Evolutionary conservation across 2,113 vertebrate genomes (phyloP), one percentile per base, ranked within the genome.

Genomic region (Ptychochromis oligacanthus): DNA sequence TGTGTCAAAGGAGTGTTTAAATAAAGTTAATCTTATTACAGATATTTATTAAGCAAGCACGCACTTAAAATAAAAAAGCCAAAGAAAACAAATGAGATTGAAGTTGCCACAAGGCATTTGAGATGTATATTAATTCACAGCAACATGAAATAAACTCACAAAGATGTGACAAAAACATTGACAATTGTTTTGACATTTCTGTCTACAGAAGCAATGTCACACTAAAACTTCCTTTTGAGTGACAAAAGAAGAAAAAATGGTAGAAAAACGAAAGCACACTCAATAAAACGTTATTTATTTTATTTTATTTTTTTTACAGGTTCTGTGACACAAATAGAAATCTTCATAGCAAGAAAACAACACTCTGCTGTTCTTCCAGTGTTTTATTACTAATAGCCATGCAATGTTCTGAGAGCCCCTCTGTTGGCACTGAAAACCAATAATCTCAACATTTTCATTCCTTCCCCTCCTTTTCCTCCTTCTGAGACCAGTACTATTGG

Each of bases 381-480:
- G 46, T 54, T 54, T 54, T 72, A 24, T 72, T 72, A 31, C 17
- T n/a, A 72, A 72, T 31, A 72, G 26, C 46, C 28, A 52, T 5
- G 67, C 46, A 72, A 0, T 20, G 46, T 54, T 31, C 26, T 31
- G 18, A 52, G 34, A 57, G 83, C 31, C 54, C 15, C 24, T 58
- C 56, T 58, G 9, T 46, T 83, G 75, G 60, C 34, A 6, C 4
- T 65, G 22, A 75, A 49, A 65, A 60, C 56, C 78, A n/a, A 31
- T 80, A 56, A 86, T 80, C 57, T 82, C 43, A 75, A 88, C 62
- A 85, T 88, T 90, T 85, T 90, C 78, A 78, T 89, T 89, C 60
- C 81, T 78, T 81, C 24, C n/a, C 80, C 49, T 59, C 10, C 78
- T 79, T 86, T 79, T 84, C 52, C 55, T 86, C 61, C 75, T 52